Conservation (phyloP, 1,140 invertebrate species). For the Cyclargus thomasi region DNA sequence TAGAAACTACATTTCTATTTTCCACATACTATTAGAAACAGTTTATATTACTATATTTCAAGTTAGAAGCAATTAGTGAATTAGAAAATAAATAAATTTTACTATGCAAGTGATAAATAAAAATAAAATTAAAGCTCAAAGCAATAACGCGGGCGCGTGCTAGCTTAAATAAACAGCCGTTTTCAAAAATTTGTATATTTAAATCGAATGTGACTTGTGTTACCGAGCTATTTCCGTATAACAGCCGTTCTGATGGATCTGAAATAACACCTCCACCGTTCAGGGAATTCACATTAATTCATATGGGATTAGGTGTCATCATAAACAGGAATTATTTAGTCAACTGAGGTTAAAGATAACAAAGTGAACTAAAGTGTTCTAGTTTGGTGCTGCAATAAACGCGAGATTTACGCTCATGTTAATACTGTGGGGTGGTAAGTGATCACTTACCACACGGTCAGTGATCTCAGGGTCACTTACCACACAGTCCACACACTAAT, state of each 20-base stretch:
- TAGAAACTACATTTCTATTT: too few relatives aligned
- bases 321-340: conserved; percentile 74
- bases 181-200: conserved; percentile 74
- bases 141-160: conserved; percentile 39
- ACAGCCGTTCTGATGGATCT: conserved; percentile 65
- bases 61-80: not conserved
- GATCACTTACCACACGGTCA: too few relatives aligned
- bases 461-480: too few relatives aligned
- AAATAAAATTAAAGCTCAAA: conserved; percentile 16
- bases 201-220: conserved; percentile 72
- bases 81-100: conserved; percentile 17
- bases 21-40: too few relatives aligned
- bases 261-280: conserved; percentile 66
- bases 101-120: conserved; percentile 24
- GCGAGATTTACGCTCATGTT: not conserved
- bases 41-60: not conserved
- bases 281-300: conserved; percentile 66
- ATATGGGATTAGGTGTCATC: conserved; percentile 74
- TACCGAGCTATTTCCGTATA: conserved; percentile 68
- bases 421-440: not conserved
- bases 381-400: conserved; percentile 1
- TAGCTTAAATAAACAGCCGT: conserved; percentile 70
- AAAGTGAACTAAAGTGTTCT: conserved; percentile 35
- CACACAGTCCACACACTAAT: too few relatives aligned
- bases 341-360: conserved; percentile 69